Conservation (phyloP, 2,797 vertebrate genomes). For the Carcharodon carcharias region DNA sequence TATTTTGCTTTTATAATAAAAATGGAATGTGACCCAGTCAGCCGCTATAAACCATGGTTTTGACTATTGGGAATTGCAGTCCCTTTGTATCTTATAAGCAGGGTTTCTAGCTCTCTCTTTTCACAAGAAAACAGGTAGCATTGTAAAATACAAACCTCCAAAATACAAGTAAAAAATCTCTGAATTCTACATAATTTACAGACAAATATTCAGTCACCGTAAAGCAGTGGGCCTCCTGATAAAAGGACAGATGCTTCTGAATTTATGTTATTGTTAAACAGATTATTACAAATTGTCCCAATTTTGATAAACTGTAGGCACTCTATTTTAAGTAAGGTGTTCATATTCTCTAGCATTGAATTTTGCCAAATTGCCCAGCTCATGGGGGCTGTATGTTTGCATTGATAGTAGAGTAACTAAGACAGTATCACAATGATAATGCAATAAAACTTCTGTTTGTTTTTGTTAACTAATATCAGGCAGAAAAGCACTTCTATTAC, state of each 20-base stretch:
- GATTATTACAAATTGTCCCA: neutral
- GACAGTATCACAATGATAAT: neutral
- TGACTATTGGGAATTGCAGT: neutral
- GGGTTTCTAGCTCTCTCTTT: neutral
- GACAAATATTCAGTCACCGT: neutral
- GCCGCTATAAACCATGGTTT: neutral
- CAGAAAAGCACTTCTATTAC: neutral
- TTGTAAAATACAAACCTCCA: neutral
- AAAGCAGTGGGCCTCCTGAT: neutral
- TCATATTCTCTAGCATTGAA: neutral
- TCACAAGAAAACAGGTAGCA: neutral
- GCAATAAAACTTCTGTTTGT: neutral
- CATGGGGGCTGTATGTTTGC: neutral
- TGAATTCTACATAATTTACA: neutral
- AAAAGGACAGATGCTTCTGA: neutral
- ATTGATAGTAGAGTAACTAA: neutral
- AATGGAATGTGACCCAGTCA: neutral
- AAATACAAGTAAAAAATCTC: neutral
- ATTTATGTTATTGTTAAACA: neutral
- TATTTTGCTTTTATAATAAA: neutral
- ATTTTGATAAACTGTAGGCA: neutral
- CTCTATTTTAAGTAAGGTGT: neutral
- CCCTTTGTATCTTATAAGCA: neutral
- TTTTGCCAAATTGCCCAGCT: neutral
- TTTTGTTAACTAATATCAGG: neutral